Percentiles rank a stretch among this genome's conserved stretches.
phyloP scores from a whole-genome alignment of 1,140 invertebrate genomes.

The Anagrus nilaparvatae region DNA sequence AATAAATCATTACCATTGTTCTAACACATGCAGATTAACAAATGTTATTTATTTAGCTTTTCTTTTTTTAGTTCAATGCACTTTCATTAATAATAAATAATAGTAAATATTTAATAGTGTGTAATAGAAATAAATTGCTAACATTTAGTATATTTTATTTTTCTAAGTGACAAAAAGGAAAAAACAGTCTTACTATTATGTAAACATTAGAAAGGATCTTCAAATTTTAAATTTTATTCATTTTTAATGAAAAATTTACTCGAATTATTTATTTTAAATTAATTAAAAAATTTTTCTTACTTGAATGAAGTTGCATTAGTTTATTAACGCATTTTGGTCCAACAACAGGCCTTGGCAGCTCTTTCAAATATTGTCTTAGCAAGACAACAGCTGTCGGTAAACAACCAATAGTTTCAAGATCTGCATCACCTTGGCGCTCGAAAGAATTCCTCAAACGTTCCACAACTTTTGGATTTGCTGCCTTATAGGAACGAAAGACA shows the following conservation, averaged over 20 bases:
- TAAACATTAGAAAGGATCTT: too few species aligned
- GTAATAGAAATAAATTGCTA: not conserved
- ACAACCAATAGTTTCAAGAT: slow-evolving; percentile 38
- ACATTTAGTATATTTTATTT: too few species aligned
- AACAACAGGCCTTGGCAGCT: slow-evolving; percentile 42
- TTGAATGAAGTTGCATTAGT: slow-evolving; percentile 33
- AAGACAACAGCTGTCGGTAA: slow-evolving; percentile 40
- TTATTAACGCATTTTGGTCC: slow-evolving; percentile 32
- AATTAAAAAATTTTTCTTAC: too few species aligned
- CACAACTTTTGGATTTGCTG: slow-evolving; percentile 33
- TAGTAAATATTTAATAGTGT: not conserved
- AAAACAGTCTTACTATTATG: too few species aligned
- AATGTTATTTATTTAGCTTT: too few species aligned
- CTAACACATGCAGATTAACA: too few species aligned
- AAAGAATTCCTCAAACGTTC: slow-evolving; percentile 38
- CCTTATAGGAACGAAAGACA: slow-evolving; percentile 28
- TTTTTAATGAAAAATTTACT: too few species aligned
- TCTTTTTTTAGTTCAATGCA: too few species aligned
- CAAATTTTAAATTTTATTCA: too few species aligned
- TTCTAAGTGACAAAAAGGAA: too few species aligned
- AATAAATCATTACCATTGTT: too few species aligned
- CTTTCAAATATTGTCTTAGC: slow-evolving; percentile 41
- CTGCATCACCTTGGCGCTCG: slow-evolving; percentile 41
- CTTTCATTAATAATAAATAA: slow-evolving; percentile 3
- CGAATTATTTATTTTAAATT: too few species aligned